Evolutionary conservation across 1,140 invertebrate species (phyloP).

Genomic region (Megalopta genalis): DNA sequence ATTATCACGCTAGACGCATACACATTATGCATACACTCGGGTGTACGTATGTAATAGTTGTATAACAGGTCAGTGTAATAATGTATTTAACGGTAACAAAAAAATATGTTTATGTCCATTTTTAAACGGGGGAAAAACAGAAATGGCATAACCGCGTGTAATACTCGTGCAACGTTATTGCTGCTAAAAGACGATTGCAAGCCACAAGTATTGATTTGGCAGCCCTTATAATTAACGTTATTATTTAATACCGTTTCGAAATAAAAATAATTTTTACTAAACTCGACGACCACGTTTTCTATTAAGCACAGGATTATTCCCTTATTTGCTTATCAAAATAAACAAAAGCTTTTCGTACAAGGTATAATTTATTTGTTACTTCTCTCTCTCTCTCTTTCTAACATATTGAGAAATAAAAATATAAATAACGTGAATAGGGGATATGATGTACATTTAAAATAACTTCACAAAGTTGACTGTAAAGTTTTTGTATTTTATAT

Average conservation of each 20-base stretch:
- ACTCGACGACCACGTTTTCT: not conserved
- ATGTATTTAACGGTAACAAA: conserved; percentile 35
- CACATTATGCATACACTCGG: conserved; percentile 29
- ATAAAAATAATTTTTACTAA: conserved; percentile 64
- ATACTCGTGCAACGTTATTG: conserved; percentile 40
- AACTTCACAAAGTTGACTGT: conserved; percentile 14
- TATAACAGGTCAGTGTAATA: conserved; percentile 42
- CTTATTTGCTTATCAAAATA: not conserved
- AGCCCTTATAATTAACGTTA: conserved; percentile 49
- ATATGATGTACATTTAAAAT: conserved; percentile 15
- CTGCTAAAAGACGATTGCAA: conserved; percentile 46
- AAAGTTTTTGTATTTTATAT: conserved; percentile 54
- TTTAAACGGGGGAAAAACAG: not conserved
- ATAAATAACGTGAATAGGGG: conserved; percentile 10
- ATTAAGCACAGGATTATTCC: not conserved
- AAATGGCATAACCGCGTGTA: conserved; percentile 6
- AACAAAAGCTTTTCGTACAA: not conserved
- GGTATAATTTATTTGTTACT: not conserved
- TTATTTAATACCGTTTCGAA: conserved; percentile 63
- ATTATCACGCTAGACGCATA: conserved; percentile 49
- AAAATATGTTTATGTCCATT: conserved; percentile 43
- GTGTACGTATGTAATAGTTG: conserved; percentile 41
- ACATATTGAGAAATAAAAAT: not conserved
- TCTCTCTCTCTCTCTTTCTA: not conserved
- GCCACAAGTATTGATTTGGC: conserved; percentile 31